A percentile compares a stretch with the other conserved stretches of the same genome.
Evolutionary conservation across 2,113 vertebrate genomes (phyloP).

Genomic region (Trachemys scripta): DNA sequence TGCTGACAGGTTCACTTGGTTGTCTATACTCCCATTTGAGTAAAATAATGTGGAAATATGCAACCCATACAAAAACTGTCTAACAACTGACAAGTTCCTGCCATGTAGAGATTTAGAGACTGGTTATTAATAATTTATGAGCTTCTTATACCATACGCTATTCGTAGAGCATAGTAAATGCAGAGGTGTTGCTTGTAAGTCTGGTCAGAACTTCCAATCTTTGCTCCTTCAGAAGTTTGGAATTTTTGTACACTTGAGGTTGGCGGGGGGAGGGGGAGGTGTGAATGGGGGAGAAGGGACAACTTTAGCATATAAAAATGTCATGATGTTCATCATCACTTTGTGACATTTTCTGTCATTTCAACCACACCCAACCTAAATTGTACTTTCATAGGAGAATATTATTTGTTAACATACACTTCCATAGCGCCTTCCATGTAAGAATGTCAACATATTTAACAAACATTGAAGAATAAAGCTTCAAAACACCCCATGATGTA

Average conservation of each 20-base stretch:
- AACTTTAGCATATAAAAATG: conserved; percentile 36
- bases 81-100: conserved; percentile 21
- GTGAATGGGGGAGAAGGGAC: neutral
- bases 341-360: conserved; percentile 58
- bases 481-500: neutral
- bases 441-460: neutral
- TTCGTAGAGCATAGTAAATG: conserved; percentile 12
- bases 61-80: conserved; percentile 21
- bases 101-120: conserved; percentile 25
- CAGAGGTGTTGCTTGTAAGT: neutral
- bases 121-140: conserved; percentile 47
- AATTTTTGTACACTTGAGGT: neutral
- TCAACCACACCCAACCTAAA: conserved; percentile 26
- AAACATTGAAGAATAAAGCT: neutral
- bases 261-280: neutral
- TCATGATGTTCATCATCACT: conserved; percentile 30
- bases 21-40: neutral
- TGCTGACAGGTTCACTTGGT: conserved; percentile 46
- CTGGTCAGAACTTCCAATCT: neutral
- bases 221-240: neutral
- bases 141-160: neutral
- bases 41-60: conserved; percentile 7
- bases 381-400: conserved; percentile 17
- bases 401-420: conserved; percentile 18
- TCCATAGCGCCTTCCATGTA: conserved; percentile 7